Percentiles rank a stretch among this genome's conserved stretches.
These are phyloP conservation scores for Hemicentrotus pulcherrimus DNA, from an alignment of 35 echinoderm and acorn worm genomes.

Conservation along the genomic window DNA sequence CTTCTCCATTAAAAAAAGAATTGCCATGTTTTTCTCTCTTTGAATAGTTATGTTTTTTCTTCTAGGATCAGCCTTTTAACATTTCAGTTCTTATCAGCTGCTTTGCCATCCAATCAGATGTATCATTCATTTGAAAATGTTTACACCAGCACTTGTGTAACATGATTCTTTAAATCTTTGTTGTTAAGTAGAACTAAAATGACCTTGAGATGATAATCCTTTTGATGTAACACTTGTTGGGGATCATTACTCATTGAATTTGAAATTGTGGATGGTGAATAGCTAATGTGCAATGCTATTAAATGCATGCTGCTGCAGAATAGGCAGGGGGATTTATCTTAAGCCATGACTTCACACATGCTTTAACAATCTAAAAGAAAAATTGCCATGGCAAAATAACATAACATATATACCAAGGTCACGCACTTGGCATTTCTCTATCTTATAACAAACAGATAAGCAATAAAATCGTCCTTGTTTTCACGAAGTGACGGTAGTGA, in stretches of 20 bases:
- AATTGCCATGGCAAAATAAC: too few species aligned
- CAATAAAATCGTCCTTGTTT: too few species aligned
- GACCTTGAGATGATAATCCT: background rate
- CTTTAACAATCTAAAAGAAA: too few species aligned
- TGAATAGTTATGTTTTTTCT: background rate
- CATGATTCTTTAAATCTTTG: background rate
- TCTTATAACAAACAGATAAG: too few species aligned
- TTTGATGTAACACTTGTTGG: background rate
- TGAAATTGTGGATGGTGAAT: background rate
- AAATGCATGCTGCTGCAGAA: background rate
- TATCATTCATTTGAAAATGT: background rate
- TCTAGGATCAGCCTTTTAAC: background rate
- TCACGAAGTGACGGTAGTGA: too few species aligned
- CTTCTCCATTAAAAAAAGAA: too few species aligned
- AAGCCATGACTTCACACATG: too few species aligned
- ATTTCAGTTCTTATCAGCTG: background rate
- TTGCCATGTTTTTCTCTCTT: too few species aligned
- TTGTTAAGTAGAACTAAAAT: background rate
- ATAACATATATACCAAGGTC: too few species aligned
- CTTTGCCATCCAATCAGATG: background rate
- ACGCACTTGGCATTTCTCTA: too few species aligned
- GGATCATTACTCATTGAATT: background rate
- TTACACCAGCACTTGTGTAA: background rate
- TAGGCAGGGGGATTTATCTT: background rate
- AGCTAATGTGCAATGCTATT: background rate